Base-by-base conservation (phyloP, 2,888 invertebrate species). In the Allygus modestus region DNA sequence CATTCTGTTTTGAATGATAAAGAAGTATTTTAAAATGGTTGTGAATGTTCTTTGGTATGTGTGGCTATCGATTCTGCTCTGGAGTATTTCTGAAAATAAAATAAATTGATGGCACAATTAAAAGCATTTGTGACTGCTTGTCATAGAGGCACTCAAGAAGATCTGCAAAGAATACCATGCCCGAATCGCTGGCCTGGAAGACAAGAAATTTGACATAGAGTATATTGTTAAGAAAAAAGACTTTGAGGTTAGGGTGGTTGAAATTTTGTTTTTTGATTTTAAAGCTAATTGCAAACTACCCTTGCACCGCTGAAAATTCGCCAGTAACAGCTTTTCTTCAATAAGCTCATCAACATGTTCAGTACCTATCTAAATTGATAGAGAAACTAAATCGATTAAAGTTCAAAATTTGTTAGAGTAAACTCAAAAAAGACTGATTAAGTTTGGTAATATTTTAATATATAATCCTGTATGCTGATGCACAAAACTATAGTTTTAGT, bases 151-250 rank as follows among this genome's bases (percentile, higher is more conserved):
- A 91, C 89, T 96, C 92, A 94, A 92, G 93, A 93, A 93, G 91
- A 93, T 94, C 92, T 92, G 94, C 93, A 95, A 94, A 93, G 94
- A 95, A 90, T 96, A 98, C 93, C 95, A 98, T 93, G 94, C 94
- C 90, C 96, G 97, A 94, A 96, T 98, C 93, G 92, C 91, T 91
- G 92, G 92, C 89, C 94, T 99, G 93, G 98, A 99, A 94, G 96
- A 96, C 90, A 93, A 95, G 92, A 99, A 99, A 93, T 99, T 96
- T 93, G 99, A 99, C 94, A 94, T 99, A 94, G 99, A 99, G 94
- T 96, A 96, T 94, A 93, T 97, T 93, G 98, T 99, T 92, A 97
- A 97, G 93, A 96, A 96, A 94, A 99, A 99, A 96, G 99, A 99
- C 92, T 95, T 95, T 92, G 98, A 99, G 97, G 98, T 99, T 96